A percentile compares a stretch with the other conserved stretches of the same genome.
Conservation (phyloP, 2,113 vertebrate species). For the Tachysurus fulvidraco region DNA sequence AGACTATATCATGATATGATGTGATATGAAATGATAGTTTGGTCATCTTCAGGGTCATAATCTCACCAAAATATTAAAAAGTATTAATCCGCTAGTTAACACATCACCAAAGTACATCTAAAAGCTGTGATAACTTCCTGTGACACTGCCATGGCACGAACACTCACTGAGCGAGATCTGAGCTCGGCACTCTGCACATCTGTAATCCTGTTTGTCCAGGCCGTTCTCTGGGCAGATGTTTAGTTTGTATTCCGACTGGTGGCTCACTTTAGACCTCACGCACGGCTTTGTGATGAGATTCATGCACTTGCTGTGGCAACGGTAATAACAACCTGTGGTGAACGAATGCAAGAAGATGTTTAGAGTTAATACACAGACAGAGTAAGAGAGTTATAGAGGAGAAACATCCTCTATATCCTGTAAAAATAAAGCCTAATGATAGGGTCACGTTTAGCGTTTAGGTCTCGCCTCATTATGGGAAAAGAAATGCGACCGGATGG, state of each 20-base stretch:
- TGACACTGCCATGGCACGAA: neutral
- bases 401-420: neutral
- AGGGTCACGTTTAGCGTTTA: neutral
- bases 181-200: slow-evolving; percentile 89
- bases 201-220: slow-evolving; percentile 93
- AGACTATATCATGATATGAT: neutral
- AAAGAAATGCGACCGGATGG: neutral
- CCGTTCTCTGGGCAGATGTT: slow-evolving; percentile 94
- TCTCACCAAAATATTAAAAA: neutral
- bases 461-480: neutral
- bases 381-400: neutral
- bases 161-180: slow-evolving; percentile 91
- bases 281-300: slow-evolving; percentile 90
- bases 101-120: neutral
- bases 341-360: slow-evolving; percentile 33
- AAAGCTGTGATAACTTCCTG: neutral
- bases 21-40: too few species aligned
- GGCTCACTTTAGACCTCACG: slow-evolving; percentile 93
- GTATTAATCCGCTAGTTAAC: neutral
- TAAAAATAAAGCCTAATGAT: neutral
- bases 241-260: slow-evolving; percentile 93
- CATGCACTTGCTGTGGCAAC: slow-evolving; percentile 97
- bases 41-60: neutral
- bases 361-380: neutral
- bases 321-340: slow-evolving; percentile 89